Evolutionary conservation across 2,113 vertebrate species (phyloP).

Genomic region (Trochalopteron elliotii): DNA sequence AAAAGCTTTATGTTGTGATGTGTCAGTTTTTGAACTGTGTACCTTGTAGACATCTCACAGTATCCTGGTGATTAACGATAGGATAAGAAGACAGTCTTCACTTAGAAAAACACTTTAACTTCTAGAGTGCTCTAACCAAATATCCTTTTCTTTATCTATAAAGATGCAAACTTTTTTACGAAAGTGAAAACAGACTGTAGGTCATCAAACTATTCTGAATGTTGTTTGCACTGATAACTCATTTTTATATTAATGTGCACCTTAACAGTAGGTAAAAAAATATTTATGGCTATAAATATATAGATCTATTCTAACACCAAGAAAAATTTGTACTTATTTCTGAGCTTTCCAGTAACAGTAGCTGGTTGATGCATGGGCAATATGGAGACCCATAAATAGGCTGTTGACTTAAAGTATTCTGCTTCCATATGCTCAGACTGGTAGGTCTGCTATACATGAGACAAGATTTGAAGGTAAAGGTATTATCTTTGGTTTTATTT

Average conservation of each 20-base stretch:
- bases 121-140: background rate
- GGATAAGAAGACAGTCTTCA: background rate
- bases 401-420: background rate
- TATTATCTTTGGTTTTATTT: background rate
- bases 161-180: background rate
- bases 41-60: background rate
- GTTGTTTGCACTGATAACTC: background rate
- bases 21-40: conserved; percentile 15
- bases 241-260: background rate
- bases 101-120: background rate
- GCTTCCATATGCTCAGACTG: background rate
- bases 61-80: background rate
- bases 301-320: background rate
- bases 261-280: background rate
- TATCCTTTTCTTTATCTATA: background rate
- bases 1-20: background rate
- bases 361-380: background rate
- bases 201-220: background rate
- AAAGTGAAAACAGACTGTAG: background rate
- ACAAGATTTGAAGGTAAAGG: background rate
- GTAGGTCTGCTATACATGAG: background rate
- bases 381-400: background rate
- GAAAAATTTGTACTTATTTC: background rate
- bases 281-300: background rate
- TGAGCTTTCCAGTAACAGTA: background rate